Percentiles rank a stretch among this genome's conserved stretches.
Evolutionary conservation across 1,140 invertebrate species (phyloP).

Genomic region (Trinorchestia longiramus): DNA sequence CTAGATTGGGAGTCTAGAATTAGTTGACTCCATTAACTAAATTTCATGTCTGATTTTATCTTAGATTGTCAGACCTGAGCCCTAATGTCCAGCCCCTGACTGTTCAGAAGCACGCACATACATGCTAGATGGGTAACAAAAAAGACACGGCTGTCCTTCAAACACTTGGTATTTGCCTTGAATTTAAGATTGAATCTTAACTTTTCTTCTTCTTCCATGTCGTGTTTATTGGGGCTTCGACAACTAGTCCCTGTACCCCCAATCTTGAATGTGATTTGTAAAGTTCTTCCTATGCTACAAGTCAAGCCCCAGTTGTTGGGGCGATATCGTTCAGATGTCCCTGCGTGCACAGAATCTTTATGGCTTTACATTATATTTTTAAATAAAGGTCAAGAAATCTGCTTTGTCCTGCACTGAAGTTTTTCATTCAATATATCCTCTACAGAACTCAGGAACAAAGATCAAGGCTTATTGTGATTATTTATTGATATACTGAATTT

Average conservation of each 20-base stretch:
- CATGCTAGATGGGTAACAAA: background rate
- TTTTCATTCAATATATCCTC: background rate
- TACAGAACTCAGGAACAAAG: background rate
- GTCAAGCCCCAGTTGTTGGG: background rate
- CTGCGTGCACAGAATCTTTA: background rate
- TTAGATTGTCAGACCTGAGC: background rate
- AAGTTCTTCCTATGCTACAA: background rate
- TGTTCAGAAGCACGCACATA: background rate
- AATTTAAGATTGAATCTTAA: background rate
- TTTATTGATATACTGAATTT: too few relatives aligned
- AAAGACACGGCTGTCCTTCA: background rate
- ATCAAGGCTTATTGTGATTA: background rate
- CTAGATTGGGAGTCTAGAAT: background rate
- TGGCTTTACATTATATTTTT: background rate
- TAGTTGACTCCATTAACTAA: background rate
- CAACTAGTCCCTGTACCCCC: too few relatives aligned
- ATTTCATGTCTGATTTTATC: background rate
- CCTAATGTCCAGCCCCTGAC: background rate
- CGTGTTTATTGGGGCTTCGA: too few relatives aligned
- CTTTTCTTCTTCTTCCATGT: background rate
- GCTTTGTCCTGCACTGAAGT: background rate
- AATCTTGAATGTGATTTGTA: too few relatives aligned
- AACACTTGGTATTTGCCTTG: background rate
- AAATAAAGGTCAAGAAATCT: background rate
- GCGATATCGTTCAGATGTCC: too few relatives aligned